Conservation (phyloP, 2,797 vertebrate species). For the Gambelia wislizenii region DNA sequence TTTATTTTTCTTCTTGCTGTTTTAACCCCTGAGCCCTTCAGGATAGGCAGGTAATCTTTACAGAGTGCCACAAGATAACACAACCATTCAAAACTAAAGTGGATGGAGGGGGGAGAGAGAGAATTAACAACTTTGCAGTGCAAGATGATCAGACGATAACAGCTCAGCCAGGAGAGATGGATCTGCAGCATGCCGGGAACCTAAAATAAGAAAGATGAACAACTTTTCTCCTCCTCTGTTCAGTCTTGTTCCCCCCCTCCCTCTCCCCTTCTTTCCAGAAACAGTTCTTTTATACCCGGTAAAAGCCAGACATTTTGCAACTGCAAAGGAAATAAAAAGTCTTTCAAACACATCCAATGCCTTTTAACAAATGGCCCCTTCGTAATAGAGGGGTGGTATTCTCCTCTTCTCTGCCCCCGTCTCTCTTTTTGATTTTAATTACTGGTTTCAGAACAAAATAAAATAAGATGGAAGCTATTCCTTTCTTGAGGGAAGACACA, state of each 20-base stretch:
- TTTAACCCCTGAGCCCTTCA: background rate
- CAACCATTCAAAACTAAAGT: too few relatives aligned
- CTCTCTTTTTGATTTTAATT: background rate
- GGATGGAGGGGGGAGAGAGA: background rate
- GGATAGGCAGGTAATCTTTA: background rate
- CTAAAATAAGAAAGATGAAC: background rate
- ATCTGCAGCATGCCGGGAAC: background rate
- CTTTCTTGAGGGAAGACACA: background rate
- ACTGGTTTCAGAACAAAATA: fast-evolving
- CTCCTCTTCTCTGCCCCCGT: too few relatives aligned
- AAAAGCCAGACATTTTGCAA: slow-evolving; percentile 17
- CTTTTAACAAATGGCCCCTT: background rate
- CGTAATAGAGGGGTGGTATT: background rate
- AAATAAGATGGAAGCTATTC: slow-evolving; percentile 15
- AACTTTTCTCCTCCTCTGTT: slow-evolving; percentile 37
- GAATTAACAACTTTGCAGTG: background rate
- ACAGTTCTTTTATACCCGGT: background rate
- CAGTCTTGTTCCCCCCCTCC: background rate
- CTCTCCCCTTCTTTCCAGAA: slow-evolving; percentile 10
- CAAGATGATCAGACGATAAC: background rate
- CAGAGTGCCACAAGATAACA: background rate
- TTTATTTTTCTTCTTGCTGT: background rate
- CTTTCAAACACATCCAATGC: background rate
- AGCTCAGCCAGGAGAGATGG: background rate
- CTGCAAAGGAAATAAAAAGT: background rate